Percentiles rank a stretch among this genome's conserved stretches.
Conservation (phyloP, 2,113 vertebrate species). For the Triplophysa siluroides region DNA sequence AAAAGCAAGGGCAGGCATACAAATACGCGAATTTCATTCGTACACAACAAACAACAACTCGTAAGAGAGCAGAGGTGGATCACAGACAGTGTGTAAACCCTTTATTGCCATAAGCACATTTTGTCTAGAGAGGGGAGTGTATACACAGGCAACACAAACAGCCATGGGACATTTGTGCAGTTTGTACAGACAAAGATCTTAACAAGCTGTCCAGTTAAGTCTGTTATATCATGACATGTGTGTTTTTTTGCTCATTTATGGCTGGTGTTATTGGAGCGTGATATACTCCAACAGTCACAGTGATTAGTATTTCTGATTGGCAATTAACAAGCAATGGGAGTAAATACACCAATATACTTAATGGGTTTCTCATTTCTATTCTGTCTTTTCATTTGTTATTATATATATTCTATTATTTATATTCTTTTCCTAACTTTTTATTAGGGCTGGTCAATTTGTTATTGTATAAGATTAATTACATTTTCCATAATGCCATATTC, state of each 20-base stretch:
- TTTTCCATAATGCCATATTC: too few species aligned
- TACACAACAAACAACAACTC: conserved; percentile 3
- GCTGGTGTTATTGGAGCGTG: background rate
- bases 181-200: conserved; percentile 7
- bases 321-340: background rate
- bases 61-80: conserved; percentile 10
- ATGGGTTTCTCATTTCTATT: background rate
- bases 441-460: background rate
- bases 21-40: conserved; percentile 21
- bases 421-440: background rate
- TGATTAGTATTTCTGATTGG: background rate
- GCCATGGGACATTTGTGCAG: conserved; percentile 33
- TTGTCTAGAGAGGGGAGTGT: background rate
- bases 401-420: background rate
- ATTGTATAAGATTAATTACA: too few species aligned
- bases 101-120: conserved; percentile 31
- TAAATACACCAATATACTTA: background rate
- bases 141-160: conserved; percentile 28
- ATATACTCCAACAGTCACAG: background rate
- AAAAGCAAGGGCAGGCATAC: conserved; percentile 20
- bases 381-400: background rate
- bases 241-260: conserved; percentile 12
- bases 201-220: conserved; percentile 24
- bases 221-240: conserved; percentile 23
- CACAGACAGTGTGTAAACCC: conserved; percentile 23